Evolutionary conservation across 1,140 invertebrate genomes (phyloP).

Genomic region (Laupala kohalensis): DNA sequence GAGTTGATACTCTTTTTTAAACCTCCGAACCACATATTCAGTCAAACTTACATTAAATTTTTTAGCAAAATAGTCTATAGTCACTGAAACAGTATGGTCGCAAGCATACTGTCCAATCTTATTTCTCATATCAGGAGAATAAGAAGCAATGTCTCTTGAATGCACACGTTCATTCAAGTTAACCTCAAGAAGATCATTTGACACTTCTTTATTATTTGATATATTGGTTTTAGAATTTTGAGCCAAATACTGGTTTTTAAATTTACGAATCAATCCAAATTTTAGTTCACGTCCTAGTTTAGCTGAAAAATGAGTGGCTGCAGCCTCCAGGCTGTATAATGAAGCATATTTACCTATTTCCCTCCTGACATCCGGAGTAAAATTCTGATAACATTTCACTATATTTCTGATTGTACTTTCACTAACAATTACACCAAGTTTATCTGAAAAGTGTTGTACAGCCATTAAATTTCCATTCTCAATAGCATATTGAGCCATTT

Average conservation of each 20-base stretch:
- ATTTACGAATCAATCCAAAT: constrained; percentile 24
- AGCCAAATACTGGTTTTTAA: constrained; percentile 23
- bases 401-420: constrained; percentile 29
- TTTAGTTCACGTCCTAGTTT: constrained; percentile 22
- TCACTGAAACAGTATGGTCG: constrained; percentile 20
- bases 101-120: constrained; percentile 25
- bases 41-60: constrained; percentile 24
- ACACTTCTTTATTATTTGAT: constrained; percentile 1
- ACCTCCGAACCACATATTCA: constrained; percentile 25
- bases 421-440: constrained; percentile 23
- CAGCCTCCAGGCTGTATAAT: constrained; percentile 23
- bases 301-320: constrained; percentile 23
- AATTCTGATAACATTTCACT: constrained; percentile 23
- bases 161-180: too few species aligned
- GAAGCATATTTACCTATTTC: constrained; percentile 27
- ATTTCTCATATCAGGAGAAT: constrained; percentile 23
- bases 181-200: constrained; percentile 7
- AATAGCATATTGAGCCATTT: constrained; percentile 25
- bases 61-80: constrained; percentile 24
- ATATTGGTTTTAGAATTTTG: constrained; percentile 16
- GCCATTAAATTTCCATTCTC: constrained; percentile 23
- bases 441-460: constrained; percentile 23
- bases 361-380: constrained; percentile 23
- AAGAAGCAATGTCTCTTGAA: too few species aligned
- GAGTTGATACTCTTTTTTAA: constrained; percentile 22